Percentiles rank a stretch among this genome's conserved stretches.
These are phyloP conservation scores for Brevimyrus niger DNA, from an alignment of 2,113 vertebrate species.

Conservation along the genomic window DNA sequence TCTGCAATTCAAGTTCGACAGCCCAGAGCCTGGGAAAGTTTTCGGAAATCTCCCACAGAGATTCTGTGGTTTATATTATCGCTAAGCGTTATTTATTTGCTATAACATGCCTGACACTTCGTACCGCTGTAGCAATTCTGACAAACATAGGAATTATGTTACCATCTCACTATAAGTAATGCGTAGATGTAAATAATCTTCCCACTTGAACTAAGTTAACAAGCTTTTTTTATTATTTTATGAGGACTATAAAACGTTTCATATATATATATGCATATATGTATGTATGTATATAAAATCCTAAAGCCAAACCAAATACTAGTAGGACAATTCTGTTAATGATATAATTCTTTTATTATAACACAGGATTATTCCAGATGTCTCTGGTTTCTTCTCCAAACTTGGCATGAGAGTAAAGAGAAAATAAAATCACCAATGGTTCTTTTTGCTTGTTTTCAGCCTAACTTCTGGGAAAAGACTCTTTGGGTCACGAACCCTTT, in stretches of 20 bases:
- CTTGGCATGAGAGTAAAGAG: background rate
- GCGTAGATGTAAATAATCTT: background rate
- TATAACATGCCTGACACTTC: background rate
- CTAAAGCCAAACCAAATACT: background rate
- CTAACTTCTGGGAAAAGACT: background rate
- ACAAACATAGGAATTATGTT: background rate
- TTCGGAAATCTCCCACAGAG: background rate
- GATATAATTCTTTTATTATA: background rate
- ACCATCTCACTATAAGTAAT: background rate
- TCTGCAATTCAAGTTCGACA: background rate
- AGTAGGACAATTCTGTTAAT: background rate
- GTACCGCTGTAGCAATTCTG: background rate
- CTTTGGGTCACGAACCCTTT: background rate
- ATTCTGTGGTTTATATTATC: background rate
- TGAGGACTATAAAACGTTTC: background rate
- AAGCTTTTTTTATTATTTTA: background rate
- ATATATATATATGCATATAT: background rate
- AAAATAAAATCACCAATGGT: too few relatives aligned
- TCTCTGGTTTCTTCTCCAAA: background rate
- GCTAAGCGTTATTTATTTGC: background rate
- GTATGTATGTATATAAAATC: background rate
- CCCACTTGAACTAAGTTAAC: background rate
- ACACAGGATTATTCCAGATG: background rate
- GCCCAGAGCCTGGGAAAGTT: background rate
- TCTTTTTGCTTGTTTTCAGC: background rate